Percentiles rank a stretch among this genome's conserved stretches.
Evolutionary conservation across 1,140 invertebrate species (phyloP).

Genomic region (Asobara japonica): DNA sequence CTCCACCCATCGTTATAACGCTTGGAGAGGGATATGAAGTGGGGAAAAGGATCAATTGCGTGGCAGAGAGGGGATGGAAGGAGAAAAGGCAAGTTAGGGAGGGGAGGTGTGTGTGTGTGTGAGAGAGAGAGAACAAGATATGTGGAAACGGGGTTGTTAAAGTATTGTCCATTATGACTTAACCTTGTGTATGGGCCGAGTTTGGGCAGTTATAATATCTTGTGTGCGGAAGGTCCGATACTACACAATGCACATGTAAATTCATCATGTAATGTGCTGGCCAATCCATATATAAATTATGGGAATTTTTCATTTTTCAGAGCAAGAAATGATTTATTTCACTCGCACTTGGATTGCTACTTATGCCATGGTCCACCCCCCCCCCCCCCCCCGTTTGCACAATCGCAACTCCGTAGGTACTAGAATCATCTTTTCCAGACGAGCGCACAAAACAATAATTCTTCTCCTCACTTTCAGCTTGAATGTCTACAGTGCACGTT

Average conservation of each 20-base stretch:
- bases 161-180: slow-evolving; percentile 32
- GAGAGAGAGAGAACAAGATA: neutral
- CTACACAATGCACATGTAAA: neutral
- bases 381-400: too few relatives aligned
- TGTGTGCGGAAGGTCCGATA: neutral
- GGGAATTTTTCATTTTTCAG: neutral
- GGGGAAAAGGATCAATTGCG: neutral
- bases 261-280: neutral
- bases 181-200: neutral
- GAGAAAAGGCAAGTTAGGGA: slow-evolving; percentile 18
- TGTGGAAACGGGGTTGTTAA: slow-evolving; percentile 23
- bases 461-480: too few relatives aligned
- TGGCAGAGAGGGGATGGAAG: slow-evolving; percentile 1
- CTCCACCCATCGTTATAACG: slow-evolving; percentile 43
- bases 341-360: too few relatives aligned
- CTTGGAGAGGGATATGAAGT: slow-evolving; percentile 20
- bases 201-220: neutral
- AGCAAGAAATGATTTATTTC: neutral
- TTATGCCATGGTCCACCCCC: too few relatives aligned
- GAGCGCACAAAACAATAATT: too few relatives aligned
- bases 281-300: neutral
- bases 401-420: too few relatives aligned
- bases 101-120: neutral
- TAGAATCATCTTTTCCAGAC: too few relatives aligned
- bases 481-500: too few relatives aligned